These are phyloP conservation scores for Martes martes DNA, from an alignment of 2,113 vertebrate species.

Conservation along the genomic window DNA sequence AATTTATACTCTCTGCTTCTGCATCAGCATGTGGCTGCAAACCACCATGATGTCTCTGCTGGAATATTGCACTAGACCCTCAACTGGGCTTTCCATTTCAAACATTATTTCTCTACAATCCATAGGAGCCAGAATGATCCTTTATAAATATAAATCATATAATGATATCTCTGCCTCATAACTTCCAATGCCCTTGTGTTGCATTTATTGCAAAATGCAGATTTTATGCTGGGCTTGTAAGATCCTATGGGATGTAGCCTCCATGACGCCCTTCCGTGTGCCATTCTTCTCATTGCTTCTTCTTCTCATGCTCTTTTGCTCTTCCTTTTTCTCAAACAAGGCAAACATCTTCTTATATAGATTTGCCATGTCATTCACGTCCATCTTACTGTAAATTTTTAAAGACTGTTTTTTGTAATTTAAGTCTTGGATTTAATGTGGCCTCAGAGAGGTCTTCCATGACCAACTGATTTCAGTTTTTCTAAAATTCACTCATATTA, in stretches of 20 bases:
- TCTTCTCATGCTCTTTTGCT: not conserved
- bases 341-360: not conserved
- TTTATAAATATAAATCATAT: not conserved
- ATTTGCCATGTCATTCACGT: not conserved
- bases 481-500: not conserved
- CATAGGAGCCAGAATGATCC: not conserved
- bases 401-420: not conserved
- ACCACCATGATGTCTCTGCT: not conserved
- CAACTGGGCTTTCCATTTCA: not conserved
- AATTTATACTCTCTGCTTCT: not conserved
- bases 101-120: not conserved
- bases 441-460: not conserved
- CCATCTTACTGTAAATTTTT: not conserved
- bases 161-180: not conserved
- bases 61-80: not conserved
- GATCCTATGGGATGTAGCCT: not conserved
- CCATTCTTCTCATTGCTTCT: not conserved
- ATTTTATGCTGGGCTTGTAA: not conserved
- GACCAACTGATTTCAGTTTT: not conserved
- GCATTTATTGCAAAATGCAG: not conserved
- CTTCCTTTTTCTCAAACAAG: not conserved
- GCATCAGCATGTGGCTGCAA: not conserved
- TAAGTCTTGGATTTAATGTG: not conserved
- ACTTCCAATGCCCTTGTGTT: not conserved
- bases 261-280: not conserved